Percentiles rank a stretch among this genome's conserved stretches.
These are phyloP conservation scores for Corydoras maculifer DNA, from an alignment of 2,113 vertebrate genomes.

Conservation along the genomic window DNA sequence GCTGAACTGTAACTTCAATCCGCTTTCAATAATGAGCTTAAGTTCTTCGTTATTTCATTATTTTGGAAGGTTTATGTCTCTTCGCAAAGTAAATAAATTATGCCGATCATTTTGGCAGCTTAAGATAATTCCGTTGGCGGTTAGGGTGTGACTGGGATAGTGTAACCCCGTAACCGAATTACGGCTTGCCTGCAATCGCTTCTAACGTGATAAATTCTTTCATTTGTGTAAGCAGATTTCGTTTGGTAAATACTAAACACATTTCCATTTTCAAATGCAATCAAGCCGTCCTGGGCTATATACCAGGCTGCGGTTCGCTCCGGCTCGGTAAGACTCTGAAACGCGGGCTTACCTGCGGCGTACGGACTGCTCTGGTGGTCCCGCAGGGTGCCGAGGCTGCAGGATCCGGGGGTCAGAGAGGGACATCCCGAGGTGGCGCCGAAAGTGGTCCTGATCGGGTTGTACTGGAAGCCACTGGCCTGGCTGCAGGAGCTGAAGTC, in stretches of 20 bases:
- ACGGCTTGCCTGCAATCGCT: constrained; percentile 98
- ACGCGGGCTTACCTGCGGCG: constrained; percentile 90
- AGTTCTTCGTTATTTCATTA: constrained; percentile 99
- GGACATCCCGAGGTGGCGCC: constrained; percentile 96
- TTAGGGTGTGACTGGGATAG: constrained; percentile 99
- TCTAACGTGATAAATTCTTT: constrained; percentile 99
- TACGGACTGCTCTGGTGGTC: constrained; percentile 99
- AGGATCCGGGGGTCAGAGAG: constrained; percentile 97
- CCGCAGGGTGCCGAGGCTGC: constrained; percentile 95
- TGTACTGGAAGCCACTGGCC: constrained; percentile 99
- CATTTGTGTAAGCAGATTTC: constrained; percentile 99
- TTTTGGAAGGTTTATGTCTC: constrained; percentile 99
- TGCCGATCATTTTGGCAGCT: constrained; percentile 99
- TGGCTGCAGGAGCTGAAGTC: constrained; percentile 99
- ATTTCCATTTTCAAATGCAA: constrained; percentile 99
- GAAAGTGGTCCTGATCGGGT: constrained; percentile 99
- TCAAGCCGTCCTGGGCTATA: constrained; percentile 84
- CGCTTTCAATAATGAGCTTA: constrained; percentile 97
- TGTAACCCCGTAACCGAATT: constrained; percentile 99
- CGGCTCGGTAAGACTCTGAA: constrained; percentile 52
- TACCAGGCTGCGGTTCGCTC: constrained; percentile 73
- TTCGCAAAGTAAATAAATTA: constrained; percentile 99
- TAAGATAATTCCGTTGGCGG: constrained; percentile 99
- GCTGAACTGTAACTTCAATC: constrained; percentile 70
- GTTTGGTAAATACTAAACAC: constrained; percentile 99